phyloP scores from a whole-genome alignment of 2,888 invertebrate species.

The Agrochola circellaris region DNA sequence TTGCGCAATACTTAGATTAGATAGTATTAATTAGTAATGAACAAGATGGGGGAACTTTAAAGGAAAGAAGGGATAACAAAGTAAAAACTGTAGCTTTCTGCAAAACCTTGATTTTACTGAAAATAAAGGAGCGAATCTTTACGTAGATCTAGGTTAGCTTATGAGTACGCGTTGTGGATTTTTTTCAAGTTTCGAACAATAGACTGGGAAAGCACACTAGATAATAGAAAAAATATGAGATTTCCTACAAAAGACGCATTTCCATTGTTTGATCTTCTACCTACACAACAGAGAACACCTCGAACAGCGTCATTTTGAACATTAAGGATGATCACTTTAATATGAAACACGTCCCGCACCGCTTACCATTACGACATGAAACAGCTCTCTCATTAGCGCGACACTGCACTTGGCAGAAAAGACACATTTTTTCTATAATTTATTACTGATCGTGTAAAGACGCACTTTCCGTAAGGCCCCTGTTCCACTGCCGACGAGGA shows the following conservation, averaged over 20 bases:
- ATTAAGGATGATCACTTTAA: constrained; percentile 49
- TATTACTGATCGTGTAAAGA: constrained; percentile 52
- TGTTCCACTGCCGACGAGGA: background rate
- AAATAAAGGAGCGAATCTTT: background rate
- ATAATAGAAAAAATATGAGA: background rate
- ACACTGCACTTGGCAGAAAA: constrained; percentile 66
- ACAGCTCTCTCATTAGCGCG: constrained; percentile 58
- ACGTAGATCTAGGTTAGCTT: background rate
- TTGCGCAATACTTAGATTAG: background rate
- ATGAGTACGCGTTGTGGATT: no score
- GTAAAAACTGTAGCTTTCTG: background rate
- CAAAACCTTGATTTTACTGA: background rate
- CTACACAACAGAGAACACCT: background rate
- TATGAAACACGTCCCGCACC: constrained; percentile 44
- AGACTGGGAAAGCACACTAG: no score
- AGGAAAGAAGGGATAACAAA: background rate
- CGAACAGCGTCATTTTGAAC: constrained; percentile 14
- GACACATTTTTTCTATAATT: constrained; percentile 61
- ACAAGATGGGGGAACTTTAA: background rate
- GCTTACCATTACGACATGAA: constrained; percentile 49
- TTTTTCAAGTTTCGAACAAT: background rate
- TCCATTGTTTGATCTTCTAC: constrained; percentile 10
- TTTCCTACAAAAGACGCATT: background rate
- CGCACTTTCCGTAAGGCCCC: constrained; percentile 39
- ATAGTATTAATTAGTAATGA: background rate